Evolutionary conservation across 2,113 vertebrate genomes (phyloP).

Genomic region (Pao palembangensis): DNA sequence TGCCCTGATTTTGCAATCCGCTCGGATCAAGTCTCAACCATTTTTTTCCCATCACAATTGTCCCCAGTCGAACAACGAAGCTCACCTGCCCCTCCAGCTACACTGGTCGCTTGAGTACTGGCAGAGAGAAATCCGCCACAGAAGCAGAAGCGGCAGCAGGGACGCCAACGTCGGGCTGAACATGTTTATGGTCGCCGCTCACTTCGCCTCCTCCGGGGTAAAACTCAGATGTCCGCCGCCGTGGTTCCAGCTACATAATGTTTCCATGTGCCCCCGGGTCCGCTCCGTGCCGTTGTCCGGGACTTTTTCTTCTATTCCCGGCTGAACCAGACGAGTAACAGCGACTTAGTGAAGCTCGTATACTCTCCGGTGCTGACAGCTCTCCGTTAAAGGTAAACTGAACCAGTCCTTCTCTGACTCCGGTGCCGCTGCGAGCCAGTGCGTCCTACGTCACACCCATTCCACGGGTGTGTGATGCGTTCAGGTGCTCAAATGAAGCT

Average conservation of each 20-base stretch:
- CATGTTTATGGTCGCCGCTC: slow-evolving; percentile 69
- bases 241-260: slow-evolving; percentile 60
- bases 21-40: background rate
- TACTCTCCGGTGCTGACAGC: background rate
- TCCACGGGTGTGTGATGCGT: slow-evolving; percentile 38
- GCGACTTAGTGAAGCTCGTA: background rate
- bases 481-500: slow-evolving; percentile 8
- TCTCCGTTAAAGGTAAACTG: slow-evolving; percentile 3
- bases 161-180: slow-evolving; percentile 69
- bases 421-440: slow-evolving; percentile 22
- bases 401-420: slow-evolving; percentile 9
- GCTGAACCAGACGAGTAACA: background rate
- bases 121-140: slow-evolving; percentile 75
- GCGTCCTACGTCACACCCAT: slow-evolving; percentile 49
- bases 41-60: background rate
- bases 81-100: slow-evolving; percentile 96
- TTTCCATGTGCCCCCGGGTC: slow-evolving; percentile 47
- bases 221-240: slow-evolving; percentile 49
- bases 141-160: slow-evolving; percentile 70
- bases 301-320: background rate
- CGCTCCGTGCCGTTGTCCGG: slow-evolving; percentile 9
- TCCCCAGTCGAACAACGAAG: background rate
- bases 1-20: background rate
- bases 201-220: slow-evolving; percentile 50
- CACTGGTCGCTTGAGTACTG: slow-evolving; percentile 96